Conservation (phyloP, 2,113 vertebrate species). For the Pipa parva region DNA sequence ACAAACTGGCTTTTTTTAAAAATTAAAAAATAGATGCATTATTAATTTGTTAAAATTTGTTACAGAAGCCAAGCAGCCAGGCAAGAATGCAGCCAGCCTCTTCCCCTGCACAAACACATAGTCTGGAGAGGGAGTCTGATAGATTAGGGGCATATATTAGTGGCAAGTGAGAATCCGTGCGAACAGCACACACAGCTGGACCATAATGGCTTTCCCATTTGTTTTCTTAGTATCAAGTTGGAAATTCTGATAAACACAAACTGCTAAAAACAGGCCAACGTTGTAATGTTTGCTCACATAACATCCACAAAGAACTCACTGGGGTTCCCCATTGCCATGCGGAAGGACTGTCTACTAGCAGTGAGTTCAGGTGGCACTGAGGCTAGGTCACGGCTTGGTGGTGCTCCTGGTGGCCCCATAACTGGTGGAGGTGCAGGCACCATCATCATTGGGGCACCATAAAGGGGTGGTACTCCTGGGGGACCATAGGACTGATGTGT, state of each 20-base stretch:
- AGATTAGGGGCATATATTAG: slow-evolving; percentile 40
- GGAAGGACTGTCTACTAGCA: slow-evolving; percentile 90
- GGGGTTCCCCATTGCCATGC: slow-evolving; percentile 92
- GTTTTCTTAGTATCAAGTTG: slow-evolving; percentile 56
- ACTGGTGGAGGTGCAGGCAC: slow-evolving; percentile 67
- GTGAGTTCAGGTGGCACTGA: slow-evolving; percentile 92
- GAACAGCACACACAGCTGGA: slow-evolving; percentile 41
- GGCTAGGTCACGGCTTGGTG: slow-evolving; percentile 78
- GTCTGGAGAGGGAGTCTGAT: slow-evolving; percentile 23
- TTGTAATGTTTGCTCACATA: slow-evolving; percentile 74
- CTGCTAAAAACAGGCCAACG: slow-evolving; percentile 22
- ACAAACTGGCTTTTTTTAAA: background rate
- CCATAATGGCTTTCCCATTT: slow-evolving; percentile 39
- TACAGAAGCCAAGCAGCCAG: slow-evolving; percentile 41
- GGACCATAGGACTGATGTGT: slow-evolving; percentile 76
- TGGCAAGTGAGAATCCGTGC: slow-evolving; percentile 34
- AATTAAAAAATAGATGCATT: slow-evolving; percentile 39
- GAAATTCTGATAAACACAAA: slow-evolving; percentile 48
- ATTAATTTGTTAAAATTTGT: slow-evolving; percentile 44
- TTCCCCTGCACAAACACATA: slow-evolving; percentile 32
- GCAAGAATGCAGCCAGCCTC: slow-evolving; percentile 31
- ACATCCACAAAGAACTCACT: slow-evolving; percentile 96
- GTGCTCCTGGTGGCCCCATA: slow-evolving; percentile 73
- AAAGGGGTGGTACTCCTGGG: slow-evolving; percentile 70
- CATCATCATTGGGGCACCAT: slow-evolving; percentile 73